Conservation (phyloP, 2,113 vertebrate species). For the Pristiophorus japonicus region DNA sequence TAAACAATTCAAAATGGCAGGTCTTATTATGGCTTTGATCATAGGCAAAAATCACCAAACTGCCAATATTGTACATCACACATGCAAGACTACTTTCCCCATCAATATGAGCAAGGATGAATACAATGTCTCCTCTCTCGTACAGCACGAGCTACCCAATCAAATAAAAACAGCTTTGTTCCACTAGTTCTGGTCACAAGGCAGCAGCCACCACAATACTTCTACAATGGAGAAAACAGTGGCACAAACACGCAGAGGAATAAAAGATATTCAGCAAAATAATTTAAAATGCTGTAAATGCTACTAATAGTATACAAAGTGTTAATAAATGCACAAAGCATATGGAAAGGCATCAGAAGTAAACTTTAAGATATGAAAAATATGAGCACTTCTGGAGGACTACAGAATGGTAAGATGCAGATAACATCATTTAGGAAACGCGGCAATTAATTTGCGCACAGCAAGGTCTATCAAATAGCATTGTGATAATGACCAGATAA, state of each 20-base stretch:
- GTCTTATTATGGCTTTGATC: neutral
- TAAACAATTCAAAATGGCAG: slow-evolving; percentile 17
- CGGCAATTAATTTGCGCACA: neutral
- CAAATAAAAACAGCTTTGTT: slow-evolving; percentile 28
- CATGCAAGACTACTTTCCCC: neutral
- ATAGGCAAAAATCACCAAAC: neutral
- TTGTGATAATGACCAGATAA: neutral
- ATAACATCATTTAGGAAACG: neutral
- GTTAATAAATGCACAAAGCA: neutral
- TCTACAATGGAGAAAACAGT: neutral
- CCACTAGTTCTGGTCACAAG: neutral
- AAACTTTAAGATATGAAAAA: neutral
- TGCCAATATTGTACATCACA: neutral
- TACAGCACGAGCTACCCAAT: neutral
- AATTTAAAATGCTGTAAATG: neutral
- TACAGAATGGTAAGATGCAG: neutral
- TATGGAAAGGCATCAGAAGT: neutral
- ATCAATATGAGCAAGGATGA: neutral
- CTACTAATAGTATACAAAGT: neutral
- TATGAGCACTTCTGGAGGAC: neutral
- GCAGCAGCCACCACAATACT: neutral
- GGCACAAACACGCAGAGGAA: neutral
- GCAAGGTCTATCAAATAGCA: neutral
- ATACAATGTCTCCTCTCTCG: neutral
- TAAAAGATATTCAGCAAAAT: neutral